Evolutionary conservation across 2,888 invertebrate genomes (phyloP).

Genomic region (Abrostola triplasia): DNA sequence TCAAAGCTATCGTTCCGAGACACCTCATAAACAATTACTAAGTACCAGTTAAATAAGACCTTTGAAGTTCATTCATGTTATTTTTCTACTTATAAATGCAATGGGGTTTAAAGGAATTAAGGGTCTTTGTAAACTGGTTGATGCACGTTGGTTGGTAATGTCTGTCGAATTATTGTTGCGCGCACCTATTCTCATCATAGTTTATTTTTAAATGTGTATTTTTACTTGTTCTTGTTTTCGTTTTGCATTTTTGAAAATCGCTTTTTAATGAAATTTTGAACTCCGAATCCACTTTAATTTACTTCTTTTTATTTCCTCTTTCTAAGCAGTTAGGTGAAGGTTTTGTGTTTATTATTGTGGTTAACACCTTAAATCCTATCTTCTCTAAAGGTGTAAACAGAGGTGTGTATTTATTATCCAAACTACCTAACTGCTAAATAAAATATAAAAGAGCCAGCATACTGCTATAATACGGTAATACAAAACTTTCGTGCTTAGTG

Average conservation of each 20-base stretch:
- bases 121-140: constrained; percentile 41
- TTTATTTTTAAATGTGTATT: constrained; percentile 4
- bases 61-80: constrained; percentile 29
- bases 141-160: constrained; percentile 38
- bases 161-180: constrained; percentile 43
- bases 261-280: constrained; percentile 25
- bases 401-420: too few relatives aligned
- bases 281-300: constrained; percentile 1
- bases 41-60: constrained; percentile 52
- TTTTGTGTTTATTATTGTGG: too few relatives aligned
- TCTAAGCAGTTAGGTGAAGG: too few relatives aligned
- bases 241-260: constrained; percentile 18
- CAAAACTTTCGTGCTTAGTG: too few relatives aligned
- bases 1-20: constrained; percentile 58
- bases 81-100: constrained; percentile 14
- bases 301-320: too few relatives aligned
- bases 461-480: too few relatives aligned
- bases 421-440: too few relatives aligned
- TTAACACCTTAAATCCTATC: too few relatives aligned
- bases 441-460: too few relatives aligned
- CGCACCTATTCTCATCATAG: constrained; percentile 12
- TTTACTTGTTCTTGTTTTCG: constrained; percentile 2
- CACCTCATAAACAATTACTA: constrained; percentile 64
- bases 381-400: too few relatives aligned
- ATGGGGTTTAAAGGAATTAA: constrained; percentile 23